These are phyloP conservation scores for Silvanus unidentatus DNA, from an alignment of 2,888 invertebrate genomes.

Conservation along the genomic window DNA sequence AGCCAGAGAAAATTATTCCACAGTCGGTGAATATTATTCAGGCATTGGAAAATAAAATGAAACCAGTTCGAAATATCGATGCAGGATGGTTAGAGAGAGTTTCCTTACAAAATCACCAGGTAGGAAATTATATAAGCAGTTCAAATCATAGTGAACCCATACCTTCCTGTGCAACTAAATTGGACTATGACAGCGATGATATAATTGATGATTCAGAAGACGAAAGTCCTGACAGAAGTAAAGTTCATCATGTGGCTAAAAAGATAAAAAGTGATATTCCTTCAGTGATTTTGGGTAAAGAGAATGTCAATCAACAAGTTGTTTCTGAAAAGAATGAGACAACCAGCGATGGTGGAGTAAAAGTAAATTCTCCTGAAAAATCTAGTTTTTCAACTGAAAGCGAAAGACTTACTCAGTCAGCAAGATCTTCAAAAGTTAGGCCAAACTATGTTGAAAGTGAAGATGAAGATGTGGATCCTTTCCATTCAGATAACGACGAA, in stretches of 20 bases:
- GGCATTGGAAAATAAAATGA: constrained; percentile 30
- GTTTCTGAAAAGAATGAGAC: neutral
- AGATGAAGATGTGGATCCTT: constrained; percentile 29
- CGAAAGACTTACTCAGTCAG: too few species aligned
- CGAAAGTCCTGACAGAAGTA: constrained; percentile 22
- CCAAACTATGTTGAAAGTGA: constrained; percentile 12
- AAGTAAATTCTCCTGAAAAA: too few species aligned
- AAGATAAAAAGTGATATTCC: constrained; percentile 23
- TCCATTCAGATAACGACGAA: constrained; percentile 30
- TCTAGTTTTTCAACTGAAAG: too few species aligned
- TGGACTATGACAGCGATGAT: constrained; percentile 60
- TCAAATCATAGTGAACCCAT: neutral
- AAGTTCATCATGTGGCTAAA: constrained; percentile 30
- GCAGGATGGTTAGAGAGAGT: constrained; percentile 56
- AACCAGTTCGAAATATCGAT: constrained; percentile 46
- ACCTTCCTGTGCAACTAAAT: constrained; percentile 19
- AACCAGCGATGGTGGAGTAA: neutral
- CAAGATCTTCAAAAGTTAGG: too few species aligned
- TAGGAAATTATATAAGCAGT: constrained; percentile 1
- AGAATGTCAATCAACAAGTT: constrained; percentile 15
- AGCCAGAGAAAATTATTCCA: constrained; percentile 15
- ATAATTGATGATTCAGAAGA: constrained; percentile 50
- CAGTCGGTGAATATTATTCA: constrained; percentile 36
- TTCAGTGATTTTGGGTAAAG: too few species aligned
- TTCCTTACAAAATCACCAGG: constrained; percentile 27